These are phyloP conservation scores for Dicyrtomina minuta DNA, from an alignment of 2,888 invertebrate species.

Conservation along the genomic window DNA sequence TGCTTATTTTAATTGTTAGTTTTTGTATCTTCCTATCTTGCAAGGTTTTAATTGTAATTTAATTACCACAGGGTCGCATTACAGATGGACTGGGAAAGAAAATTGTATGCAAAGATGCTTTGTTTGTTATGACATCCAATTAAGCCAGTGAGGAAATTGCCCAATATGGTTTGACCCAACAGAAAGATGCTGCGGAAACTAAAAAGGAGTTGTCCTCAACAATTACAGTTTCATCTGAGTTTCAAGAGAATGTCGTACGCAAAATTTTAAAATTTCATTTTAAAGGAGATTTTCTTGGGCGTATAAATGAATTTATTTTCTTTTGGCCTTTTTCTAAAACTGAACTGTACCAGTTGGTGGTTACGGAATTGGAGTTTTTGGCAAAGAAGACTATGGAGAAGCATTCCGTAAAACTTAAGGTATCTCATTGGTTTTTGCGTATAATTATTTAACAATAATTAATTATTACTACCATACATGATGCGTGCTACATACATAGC, in stretches of 20 bases:
- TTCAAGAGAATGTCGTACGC: constrained; percentile 80
- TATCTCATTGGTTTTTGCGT: too few species aligned
- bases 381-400: constrained; percentile 64
- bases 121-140: constrained; percentile 91
- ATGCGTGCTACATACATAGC: too few species aligned
- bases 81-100: constrained; percentile 90
- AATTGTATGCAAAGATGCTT: constrained; percentile 86
- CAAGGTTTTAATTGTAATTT: too few species aligned
- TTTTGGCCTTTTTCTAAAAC: constrained; percentile 84
- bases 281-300: constrained; percentile 82
- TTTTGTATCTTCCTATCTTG: too few species aligned
- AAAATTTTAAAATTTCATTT: constrained; percentile 86
- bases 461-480: too few species aligned
- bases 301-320: constrained; percentile 92
- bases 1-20: too few species aligned
- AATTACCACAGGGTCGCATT: constrained; percentile 56
- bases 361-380: constrained; percentile 77
- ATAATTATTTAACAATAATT: too few species aligned
- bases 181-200: constrained; percentile 69
- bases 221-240: constrained; percentile 71
- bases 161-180: constrained; percentile 73
- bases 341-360: constrained; percentile 76
- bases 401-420: constrained; percentile 49
- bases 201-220: constrained; percentile 59
- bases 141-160: constrained; percentile 88